Percentiles rank a stretch among this genome's conserved stretches.
Evolutionary conservation across 2,113 vertebrate species (phyloP).

Genomic region (Peromyscus californicus): DNA sequence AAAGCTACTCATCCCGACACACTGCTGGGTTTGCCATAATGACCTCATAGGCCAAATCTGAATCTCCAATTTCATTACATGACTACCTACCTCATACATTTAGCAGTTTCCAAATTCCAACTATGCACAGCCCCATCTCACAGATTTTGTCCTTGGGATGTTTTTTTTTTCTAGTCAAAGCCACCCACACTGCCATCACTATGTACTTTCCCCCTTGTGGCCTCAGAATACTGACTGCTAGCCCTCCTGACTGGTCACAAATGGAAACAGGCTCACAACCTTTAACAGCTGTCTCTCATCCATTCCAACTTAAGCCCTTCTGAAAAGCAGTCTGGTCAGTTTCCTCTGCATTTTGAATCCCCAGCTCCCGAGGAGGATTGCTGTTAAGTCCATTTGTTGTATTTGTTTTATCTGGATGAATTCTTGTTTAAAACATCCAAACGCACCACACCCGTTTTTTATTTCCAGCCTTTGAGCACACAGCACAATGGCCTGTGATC

Average conservation of each 20-base stretch:
- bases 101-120: not conserved
- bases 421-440: constrained; percentile 42
- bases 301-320: constrained; percentile 57
- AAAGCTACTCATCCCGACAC: not conserved
- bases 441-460: constrained; percentile 20
- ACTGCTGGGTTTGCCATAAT: not conserved
- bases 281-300: constrained; percentile 66
- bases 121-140: not conserved
- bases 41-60: not conserved
- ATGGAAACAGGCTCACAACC: constrained; percentile 45
- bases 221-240: not conserved
- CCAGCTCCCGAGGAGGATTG: constrained; percentile 46
- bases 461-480: not conserved
- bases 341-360: constrained; percentile 53
- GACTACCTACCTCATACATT: not conserved
- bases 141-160: not conserved
- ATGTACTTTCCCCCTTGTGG: not conserved
- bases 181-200: not conserved
- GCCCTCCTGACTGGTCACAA: constrained; percentile 6
- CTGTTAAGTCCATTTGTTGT: constrained; percentile 39
- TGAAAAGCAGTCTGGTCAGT: constrained; percentile 58
- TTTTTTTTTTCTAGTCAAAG: not conserved
- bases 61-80: not conserved
- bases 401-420: not conserved
- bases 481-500: not conserved